Conservation (phyloP, 2,797 vertebrate species). For the Cryptoblepharus egeriae region DNA sequence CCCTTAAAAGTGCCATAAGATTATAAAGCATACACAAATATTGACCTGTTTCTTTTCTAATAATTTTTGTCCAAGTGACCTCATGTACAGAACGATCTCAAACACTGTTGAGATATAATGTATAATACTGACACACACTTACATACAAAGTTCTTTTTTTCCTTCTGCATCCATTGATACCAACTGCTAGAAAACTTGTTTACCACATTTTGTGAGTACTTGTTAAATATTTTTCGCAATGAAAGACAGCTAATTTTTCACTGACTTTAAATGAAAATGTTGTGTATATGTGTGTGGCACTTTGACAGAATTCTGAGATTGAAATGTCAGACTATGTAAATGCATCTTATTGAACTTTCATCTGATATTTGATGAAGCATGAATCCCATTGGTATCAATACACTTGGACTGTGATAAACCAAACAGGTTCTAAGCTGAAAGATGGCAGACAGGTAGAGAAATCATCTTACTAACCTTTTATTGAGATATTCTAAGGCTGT, state of each 20-base stretch:
- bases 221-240: constrained; percentile 58
- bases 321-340: constrained; percentile 56
- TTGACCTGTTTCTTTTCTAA: constrained; percentile 40
- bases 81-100: constrained; percentile 55
- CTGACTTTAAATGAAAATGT: constrained; percentile 61
- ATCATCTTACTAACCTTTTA: constrained; percentile 20
- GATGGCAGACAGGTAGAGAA: constrained; percentile 41
- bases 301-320: constrained; percentile 48
- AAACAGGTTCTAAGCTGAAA: constrained; percentile 40
- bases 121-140: not conserved
- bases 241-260: constrained; percentile 65
- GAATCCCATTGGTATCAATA: constrained; percentile 31
- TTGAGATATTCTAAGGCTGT: constrained; percentile 40
- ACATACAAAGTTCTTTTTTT: constrained; percentile 33
- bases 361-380: constrained; percentile 23
- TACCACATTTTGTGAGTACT: not conserved
- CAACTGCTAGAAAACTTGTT: constrained; percentile 23
- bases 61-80: constrained; percentile 38
- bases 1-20: constrained; percentile 49
- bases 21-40: constrained; percentile 50
- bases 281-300: constrained; percentile 60
- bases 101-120: constrained; percentile 54
- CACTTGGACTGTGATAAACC: constrained; percentile 38
- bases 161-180: constrained; percentile 40
- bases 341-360: constrained; percentile 56